Conservation (phyloP, 2,797 vertebrate genomes). For the Pangasius krempfi region DNA sequence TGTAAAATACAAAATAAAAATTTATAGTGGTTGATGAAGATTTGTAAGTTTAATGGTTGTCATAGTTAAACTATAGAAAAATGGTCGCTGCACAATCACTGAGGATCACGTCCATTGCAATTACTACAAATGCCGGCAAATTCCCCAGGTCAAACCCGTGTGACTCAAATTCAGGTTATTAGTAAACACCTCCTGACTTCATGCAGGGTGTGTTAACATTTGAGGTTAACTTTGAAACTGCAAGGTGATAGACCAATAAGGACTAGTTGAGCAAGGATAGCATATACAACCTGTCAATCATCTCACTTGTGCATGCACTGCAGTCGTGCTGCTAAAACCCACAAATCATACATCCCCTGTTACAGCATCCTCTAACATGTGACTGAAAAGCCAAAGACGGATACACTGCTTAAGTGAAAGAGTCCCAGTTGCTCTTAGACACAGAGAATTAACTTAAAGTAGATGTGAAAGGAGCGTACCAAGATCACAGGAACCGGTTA, state of each 20-base stretch:
- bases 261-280: background rate
- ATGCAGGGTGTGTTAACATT: background rate
- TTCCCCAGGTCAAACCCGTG: background rate
- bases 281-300: background rate
- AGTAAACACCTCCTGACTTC: background rate
- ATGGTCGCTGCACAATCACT: too few species aligned
- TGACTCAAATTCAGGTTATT: background rate
- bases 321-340: slow-evolving; percentile 47
- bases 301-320: slow-evolving; percentile 37
- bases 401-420: background rate
- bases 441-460: background rate
- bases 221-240: background rate
- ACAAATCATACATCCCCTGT: slow-evolving; percentile 48
- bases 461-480: background rate
- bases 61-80: background rate
- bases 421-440: background rate
- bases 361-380: slow-evolving; percentile 37
- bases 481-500: background rate
- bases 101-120: background rate
- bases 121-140: background rate
- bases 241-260: background rate
- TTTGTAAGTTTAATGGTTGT: background rate
- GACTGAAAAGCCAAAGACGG: slow-evolving; percentile 2
- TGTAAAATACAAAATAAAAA: background rate
- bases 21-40: background rate